Evolutionary conservation across 1,140 invertebrate genomes (phyloP), one percentile per base, ranked within the genome.

Genomic region (Euwallacea similis): DNA sequence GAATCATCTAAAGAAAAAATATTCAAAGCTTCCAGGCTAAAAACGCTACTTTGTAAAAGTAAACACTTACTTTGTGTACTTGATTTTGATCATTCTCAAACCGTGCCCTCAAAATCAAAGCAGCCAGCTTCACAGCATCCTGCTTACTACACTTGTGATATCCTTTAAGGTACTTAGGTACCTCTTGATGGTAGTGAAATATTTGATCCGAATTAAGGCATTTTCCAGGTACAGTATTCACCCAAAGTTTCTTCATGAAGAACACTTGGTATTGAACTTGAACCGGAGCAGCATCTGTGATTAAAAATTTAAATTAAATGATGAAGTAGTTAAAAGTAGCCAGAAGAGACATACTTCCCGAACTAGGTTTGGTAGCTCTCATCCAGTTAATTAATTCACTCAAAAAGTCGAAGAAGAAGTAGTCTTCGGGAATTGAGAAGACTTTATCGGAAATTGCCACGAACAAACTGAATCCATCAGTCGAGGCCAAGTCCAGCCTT

Each of bases 221-320:
- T 77, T 88, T 89, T 0, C 95, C 96, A 0, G 96, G 94, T 33
- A 91, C 84, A 8, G 92, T 92, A 76, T 95, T 93, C 0, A 95
- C 90, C 96, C 97, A 98, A 1, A 98, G 83, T 81, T 98, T 98
- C 79, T 96, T 95, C 95, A 98, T 97, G 80, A 97, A 98, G 85
- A 96, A 96, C 75, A 98, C 90, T 84, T 97, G 87, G 81, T 98
- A 97, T 44, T 92, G 92, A 80, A 93, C 92, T 80, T 93, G 90
- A 44, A 93, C 84, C 71, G 88, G 86, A 47, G 78, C 73, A 15
- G 83, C 83, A 72, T 76, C 81, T 83, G 75, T 75, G n/a, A 15
- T 44, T 60, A 8, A 55, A 46, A 59, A 15, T 41, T 56, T 58
- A 58, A 58, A 58, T 50, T 50, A 50, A 6, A 50, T 11, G 9